phyloP scores from a whole-genome alignment of 2,888 invertebrate species.

The Apamea monoglypha region DNA sequence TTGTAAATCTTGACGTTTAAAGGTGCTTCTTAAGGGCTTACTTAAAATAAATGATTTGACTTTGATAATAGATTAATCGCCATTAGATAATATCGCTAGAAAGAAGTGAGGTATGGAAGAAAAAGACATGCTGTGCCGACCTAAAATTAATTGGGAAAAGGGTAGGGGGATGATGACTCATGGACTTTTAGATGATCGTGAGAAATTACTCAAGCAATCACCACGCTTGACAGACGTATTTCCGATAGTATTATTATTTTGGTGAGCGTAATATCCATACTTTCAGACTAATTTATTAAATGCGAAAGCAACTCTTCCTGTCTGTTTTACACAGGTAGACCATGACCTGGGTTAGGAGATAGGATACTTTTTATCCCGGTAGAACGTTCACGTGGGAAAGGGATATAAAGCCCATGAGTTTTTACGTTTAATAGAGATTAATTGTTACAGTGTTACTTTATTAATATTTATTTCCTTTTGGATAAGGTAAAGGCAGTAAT shows the following conservation, averaged over 20 bases:
- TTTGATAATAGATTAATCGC: no score
- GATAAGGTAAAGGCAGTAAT: background rate
- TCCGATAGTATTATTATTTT: background rate
- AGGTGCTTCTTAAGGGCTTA: background rate
- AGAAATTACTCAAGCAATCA: background rate
- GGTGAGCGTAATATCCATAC: background rate
- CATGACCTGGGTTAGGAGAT: background rate
- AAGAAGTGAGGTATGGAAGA: background rate
- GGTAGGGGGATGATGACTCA: background rate
- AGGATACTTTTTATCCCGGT: background rate
- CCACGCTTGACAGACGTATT: background rate
- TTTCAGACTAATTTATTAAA: background rate
- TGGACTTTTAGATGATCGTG: background rate
- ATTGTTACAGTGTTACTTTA: conserved; percentile 24
- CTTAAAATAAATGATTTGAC: background rate
- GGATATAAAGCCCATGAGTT: conserved; percentile 21
- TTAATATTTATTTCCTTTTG: conserved; percentile 22
- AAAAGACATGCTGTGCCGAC: no score
- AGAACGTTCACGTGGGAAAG: background rate
- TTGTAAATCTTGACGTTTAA: background rate
- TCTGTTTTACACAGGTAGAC: background rate
- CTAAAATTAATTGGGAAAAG: background rate
- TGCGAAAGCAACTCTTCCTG: background rate
- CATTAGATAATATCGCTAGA: background rate
- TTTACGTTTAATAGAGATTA: conserved; percentile 38